phyloP scores from a whole-genome alignment of 2,888 invertebrate genomes.

The Adela reaumurella region DNA sequence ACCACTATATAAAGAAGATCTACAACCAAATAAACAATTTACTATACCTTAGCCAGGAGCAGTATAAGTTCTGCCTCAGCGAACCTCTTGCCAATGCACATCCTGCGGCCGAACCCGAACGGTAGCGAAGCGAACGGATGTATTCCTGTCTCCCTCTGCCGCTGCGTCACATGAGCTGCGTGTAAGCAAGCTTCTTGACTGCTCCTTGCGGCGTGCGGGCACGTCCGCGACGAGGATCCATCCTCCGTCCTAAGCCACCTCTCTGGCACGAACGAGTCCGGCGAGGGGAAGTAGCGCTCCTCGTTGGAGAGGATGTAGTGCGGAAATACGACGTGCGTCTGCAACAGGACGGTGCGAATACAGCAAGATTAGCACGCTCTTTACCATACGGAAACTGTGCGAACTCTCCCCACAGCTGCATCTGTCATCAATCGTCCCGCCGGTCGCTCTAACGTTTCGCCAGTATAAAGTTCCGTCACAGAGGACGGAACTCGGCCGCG shows the following conservation, averaged over 20 bases:
- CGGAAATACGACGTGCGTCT: conserved; percentile 78
- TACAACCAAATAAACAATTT: too few species aligned
- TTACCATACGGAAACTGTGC: too few species aligned
- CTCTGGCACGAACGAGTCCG: conserved; percentile 69
- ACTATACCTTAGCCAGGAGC: conserved; percentile 70
- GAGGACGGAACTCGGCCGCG: too few species aligned
- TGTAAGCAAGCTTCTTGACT: conserved; percentile 11
- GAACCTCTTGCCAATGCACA: conserved; percentile 76
- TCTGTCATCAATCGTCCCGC: too few species aligned
- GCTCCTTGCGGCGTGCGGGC: conserved; percentile 7
- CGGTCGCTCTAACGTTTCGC: too few species aligned
- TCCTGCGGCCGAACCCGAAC: conserved; percentile 73
- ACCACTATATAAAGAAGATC: too few species aligned
- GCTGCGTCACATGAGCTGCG: conserved; percentile 24
- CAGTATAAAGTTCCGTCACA: too few species aligned
- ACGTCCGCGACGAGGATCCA: conserved; percentile 11
- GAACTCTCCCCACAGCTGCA: too few species aligned
- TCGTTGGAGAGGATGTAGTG: conserved; percentile 74
- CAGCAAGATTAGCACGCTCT: too few species aligned
- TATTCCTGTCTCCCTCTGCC: conserved; percentile 56
- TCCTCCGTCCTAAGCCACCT: conserved; percentile 66
- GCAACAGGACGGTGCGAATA: too few species aligned
- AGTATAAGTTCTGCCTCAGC: conserved; percentile 78
- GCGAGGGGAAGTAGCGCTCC: conserved; percentile 67
- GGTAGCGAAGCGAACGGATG: conserved; percentile 74